Evolutionary conservation across 1,140 invertebrate genomes (phyloP).

Genomic region (Drosophila erecta): DNA sequence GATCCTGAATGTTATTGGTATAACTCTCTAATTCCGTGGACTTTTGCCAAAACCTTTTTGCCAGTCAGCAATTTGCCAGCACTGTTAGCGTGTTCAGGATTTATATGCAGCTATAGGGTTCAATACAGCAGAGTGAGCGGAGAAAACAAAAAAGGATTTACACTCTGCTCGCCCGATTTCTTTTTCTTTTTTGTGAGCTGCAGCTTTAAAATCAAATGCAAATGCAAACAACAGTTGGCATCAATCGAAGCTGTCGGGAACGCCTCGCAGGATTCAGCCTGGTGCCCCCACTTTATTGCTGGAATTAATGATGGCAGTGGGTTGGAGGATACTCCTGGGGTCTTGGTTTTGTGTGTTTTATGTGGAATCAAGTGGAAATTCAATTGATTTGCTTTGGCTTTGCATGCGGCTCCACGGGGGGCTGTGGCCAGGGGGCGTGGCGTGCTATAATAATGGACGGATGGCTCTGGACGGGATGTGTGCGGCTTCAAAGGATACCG

Average conservation of each 20-base stretch:
- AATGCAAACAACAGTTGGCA: slow-evolving; percentile 81
- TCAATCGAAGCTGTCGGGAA: slow-evolving; percentile 68
- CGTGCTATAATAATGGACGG: slow-evolving; percentile 59
- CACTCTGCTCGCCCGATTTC: slow-evolving; percentile 12
- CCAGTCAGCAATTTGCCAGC: slow-evolving; percentile 17
- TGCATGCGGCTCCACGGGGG: slow-evolving; percentile 26
- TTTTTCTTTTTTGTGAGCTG: slow-evolving; percentile 19
- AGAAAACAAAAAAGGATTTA: slow-evolving; percentile 49
- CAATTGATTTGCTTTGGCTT: slow-evolving; percentile 80
- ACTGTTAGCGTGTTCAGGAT: slow-evolving; percentile 34
- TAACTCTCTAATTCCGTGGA: background rate
- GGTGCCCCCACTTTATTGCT: slow-evolving; percentile 58
- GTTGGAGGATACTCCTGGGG: slow-evolving; percentile 24
- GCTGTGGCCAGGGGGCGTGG: slow-evolving; percentile 20
- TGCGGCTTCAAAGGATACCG: slow-evolving; percentile 56
- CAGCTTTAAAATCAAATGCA: slow-evolving; percentile 76
- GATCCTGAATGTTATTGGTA: too few relatives aligned
- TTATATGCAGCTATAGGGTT: slow-evolving; percentile 55
- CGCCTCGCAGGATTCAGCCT: slow-evolving; percentile 6
- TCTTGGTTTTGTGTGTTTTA: slow-evolving; percentile 59
- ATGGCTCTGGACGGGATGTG: slow-evolving; percentile 45
- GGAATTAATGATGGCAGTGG: slow-evolving; percentile 73
- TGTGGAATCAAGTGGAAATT: slow-evolving; percentile 81
- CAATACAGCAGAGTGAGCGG: slow-evolving; percentile 61
- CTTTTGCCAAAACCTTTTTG: background rate